These are phyloP conservation scores for Dioctria rufipes DNA, from an alignment of 2,888 invertebrate genomes.

Conservation along the genomic window DNA sequence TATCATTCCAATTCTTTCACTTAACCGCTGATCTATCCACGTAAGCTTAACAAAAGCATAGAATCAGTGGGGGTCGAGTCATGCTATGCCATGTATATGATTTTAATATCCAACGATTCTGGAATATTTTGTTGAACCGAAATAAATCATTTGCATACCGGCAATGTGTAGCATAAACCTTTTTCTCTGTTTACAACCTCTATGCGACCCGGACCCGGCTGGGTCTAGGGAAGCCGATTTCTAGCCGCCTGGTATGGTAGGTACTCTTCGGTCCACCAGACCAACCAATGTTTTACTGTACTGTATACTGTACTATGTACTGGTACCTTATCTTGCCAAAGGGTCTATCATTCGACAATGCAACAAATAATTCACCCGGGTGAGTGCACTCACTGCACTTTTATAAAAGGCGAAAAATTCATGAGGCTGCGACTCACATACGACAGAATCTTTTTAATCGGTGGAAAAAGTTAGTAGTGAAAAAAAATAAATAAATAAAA, in stretches of 20 bases:
- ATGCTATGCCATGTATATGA: constrained; percentile 7
- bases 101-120: constrained; percentile 23
- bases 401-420: constrained; percentile 48
- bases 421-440: constrained; percentile 40
- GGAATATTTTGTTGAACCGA: constrained; percentile 16
- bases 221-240: too few species aligned
- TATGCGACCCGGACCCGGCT: neutral
- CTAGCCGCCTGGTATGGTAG: too few species aligned
- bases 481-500: constrained; percentile 1
- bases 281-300: too few species aligned
- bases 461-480: constrained; percentile 9
- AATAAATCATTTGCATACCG: constrained; percentile 41
- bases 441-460: constrained; percentile 25
- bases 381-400: constrained; percentile 44
- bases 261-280: too few species aligned
- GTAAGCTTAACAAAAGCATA: constrained; percentile 9
- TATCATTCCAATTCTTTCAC: neutral
- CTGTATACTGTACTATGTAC: neutral
- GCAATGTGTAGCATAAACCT: constrained; percentile 17
- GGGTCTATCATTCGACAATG: constrained; percentile 52
- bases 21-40: constrained; percentile 38
- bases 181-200: constrained; percentile 38
- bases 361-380: constrained; percentile 54
- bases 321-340: constrained; percentile 29
- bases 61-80: neutral